phyloP scores from a whole-genome alignment of 2,113 vertebrate genomes.

The Spizaetus ornatus region DNA sequence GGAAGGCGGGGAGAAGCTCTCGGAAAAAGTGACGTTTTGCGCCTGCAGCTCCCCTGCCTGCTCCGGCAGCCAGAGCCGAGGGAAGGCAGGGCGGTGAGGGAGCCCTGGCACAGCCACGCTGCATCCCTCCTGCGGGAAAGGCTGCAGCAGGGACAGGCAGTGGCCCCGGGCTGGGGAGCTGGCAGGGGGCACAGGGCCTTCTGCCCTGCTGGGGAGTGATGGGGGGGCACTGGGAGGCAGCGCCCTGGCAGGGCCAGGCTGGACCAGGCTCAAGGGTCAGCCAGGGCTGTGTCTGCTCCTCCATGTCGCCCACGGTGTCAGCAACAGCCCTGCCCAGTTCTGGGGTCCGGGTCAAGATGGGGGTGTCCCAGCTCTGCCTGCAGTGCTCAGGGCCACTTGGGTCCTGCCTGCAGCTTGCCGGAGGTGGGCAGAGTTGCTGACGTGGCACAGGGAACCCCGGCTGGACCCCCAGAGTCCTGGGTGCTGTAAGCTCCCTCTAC shows the following conservation, averaged over 20 bases:
- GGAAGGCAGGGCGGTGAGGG: neutral
- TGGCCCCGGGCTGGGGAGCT: neutral
- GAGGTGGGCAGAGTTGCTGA: neutral
- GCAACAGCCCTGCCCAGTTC: neutral
- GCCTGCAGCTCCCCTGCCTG: constrained; percentile 24
- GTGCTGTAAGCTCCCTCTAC: neutral
- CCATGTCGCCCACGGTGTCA: accelerated
- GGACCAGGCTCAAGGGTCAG: neutral
- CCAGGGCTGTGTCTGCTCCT: no score
- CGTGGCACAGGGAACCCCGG: accelerated
- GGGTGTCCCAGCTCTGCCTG: neutral
- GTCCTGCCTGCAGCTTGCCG: neutral
- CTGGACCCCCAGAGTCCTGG: neutral
- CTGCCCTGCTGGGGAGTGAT: neutral
- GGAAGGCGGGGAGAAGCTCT: neutral
- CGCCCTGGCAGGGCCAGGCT: neutral
- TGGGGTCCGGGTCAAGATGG: neutral
- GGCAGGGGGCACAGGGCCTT: neutral
- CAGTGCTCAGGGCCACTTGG: accelerated
- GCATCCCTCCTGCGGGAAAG: accelerated
- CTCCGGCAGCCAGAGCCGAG: accelerated
- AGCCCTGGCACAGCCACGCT: neutral
- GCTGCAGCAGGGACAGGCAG: neutral
- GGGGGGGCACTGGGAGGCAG: accelerated
- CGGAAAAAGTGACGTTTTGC: constrained; percentile 42